Base-by-base conservation (phyloP, 2,797 vertebrate species). In the Pseudomugil tenellus region DNA sequence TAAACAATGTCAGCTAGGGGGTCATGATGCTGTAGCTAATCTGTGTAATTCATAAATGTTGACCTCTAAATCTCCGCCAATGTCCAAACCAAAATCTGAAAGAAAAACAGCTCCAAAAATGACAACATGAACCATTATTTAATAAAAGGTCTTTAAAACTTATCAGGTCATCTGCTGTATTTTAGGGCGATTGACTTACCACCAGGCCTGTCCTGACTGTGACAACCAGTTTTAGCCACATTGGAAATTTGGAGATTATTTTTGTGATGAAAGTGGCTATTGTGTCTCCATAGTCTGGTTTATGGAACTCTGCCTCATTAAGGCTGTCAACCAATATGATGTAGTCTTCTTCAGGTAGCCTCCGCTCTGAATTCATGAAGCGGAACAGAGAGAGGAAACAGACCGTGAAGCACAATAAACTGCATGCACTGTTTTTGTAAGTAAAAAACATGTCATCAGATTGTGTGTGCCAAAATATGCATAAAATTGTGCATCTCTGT, bases 231-330 rank as follows among this genome's bases (percentile, higher is more conserved):
- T 99, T 99, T 70, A 99, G 92, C 98, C 98, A 99, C 39, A 86
- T 57, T 60, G 98, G 97, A 89, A 99, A 98, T 67, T 94, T 97
- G 65, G 90, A 91, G 76, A 98, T 94, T 68, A 99, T 94, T 88
- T 95, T 99, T 73, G 94, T 89, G 77, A 99, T 93, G 89, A 99
- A 99, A 10, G 97, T 96, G 58, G 97, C 95, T 55, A 99, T 94
- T 1, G 98, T 99, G 86, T 99, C 97, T 48, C 98, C 98, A 35
- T 99, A 98, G 92, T 99, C 98, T 25, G 98, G 98, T 68, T 99
- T 99, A 84, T 99, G 98, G 83, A 99, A 99, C 84, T 99, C 98
- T 25, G 98, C 98, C 87, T 99, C 98, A 65, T 99, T 99, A 87
- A 99, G 95, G 64, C 97, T 96, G 82, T 99, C 98, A 49, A 99